These are phyloP conservation scores for Falcunculus frontatus DNA, from an alignment of 2,113 vertebrate species.

Conservation along the genomic window DNA sequence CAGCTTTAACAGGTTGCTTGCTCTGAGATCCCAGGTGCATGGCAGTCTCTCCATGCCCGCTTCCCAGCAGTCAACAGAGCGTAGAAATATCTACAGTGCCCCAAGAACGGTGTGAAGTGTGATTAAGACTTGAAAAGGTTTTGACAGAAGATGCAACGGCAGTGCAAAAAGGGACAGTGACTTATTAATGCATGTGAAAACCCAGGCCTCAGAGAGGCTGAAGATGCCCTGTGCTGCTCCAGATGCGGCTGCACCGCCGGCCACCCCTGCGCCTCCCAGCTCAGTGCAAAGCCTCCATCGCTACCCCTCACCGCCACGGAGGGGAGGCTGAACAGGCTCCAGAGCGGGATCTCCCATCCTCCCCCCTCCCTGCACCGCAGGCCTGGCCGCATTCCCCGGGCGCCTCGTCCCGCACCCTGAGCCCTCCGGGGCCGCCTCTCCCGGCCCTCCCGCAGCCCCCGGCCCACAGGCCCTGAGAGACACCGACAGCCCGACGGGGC, in stretches of 20 bases:
- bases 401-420: not conserved
- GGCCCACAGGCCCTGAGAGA: too few relatives aligned
- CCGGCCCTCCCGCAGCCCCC: not conserved
- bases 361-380: not conserved
- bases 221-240: accelerated
- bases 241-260: accelerated
- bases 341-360: accelerated
- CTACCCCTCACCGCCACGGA: accelerated
- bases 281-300: accelerated
- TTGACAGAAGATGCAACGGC: not conserved
- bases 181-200: accelerated
- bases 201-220: accelerated
- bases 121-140: not conserved
- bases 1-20: not conserved
- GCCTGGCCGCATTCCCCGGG: not conserved
- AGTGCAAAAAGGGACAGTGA: not conserved
- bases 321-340: accelerated
- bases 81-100: accelerated
- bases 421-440: not conserved
- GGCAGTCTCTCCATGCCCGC: accelerated
- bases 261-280: not conserved
- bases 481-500: not conserved
- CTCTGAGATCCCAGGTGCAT: accelerated
- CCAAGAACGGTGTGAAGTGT: not conserved
- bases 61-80: not conserved